These are phyloP conservation scores for Zele albiditarsus DNA, from an alignment of 2,888 invertebrate genomes.

Conservation along the genomic window DNA sequence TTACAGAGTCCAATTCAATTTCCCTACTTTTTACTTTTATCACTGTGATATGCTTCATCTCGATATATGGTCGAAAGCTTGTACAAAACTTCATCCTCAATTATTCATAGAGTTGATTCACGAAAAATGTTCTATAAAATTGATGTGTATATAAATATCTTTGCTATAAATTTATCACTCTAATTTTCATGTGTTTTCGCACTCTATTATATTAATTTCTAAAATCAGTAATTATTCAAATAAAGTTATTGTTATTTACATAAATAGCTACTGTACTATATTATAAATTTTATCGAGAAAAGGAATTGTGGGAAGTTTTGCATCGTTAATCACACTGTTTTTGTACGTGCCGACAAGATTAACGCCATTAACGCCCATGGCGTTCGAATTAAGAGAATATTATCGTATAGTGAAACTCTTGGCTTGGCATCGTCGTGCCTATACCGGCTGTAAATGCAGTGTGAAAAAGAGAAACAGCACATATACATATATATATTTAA, in stretches of 20 bases:
- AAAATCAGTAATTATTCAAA: no score
- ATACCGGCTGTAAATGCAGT: slow-evolving; percentile 16
- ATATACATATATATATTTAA: slow-evolving; percentile 40
- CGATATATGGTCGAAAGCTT: no score
- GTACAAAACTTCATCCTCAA: no score
- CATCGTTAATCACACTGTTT: slow-evolving; percentile 58
- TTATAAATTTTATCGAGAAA: slow-evolving; percentile 5
- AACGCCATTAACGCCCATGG: slow-evolving; percentile 61
- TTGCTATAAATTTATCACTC: no score
- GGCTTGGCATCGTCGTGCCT: not conserved
- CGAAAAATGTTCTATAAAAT: no score
- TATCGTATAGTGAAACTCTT: slow-evolving; percentile 34
- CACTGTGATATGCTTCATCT: no score
- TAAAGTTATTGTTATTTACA: not conserved
- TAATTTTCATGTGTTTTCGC: no score
- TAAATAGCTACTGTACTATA: slow-evolving; percentile 42
- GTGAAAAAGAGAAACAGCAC: slow-evolving; percentile 28
- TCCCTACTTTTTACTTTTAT: not conserved
- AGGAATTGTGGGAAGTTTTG: slow-evolving; percentile 48
- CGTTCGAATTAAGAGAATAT: slow-evolving; percentile 60
- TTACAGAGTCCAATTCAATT: slow-evolving; percentile 5
- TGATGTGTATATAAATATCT: no score
- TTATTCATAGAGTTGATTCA: no score
- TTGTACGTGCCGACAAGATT: slow-evolving; percentile 57
- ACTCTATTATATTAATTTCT: no score